Evolutionary conservation across 2,113 vertebrate species (phyloP), one percentile per base, ranked within the genome.

Genomic region (Tragelaphus strepsiceros): DNA sequence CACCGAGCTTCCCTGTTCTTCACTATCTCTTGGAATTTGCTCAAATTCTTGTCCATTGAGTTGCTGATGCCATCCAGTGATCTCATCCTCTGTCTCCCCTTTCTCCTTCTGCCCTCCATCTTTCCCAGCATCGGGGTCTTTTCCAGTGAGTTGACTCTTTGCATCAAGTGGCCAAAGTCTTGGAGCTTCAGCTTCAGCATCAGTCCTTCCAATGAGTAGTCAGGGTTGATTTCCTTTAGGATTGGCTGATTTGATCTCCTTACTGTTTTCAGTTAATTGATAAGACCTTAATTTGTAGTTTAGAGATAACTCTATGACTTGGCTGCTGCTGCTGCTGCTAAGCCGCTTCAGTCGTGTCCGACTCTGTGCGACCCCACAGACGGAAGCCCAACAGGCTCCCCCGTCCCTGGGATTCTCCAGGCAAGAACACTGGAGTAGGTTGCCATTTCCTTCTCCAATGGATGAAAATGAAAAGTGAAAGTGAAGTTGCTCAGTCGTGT

Each of bases 201-300:
- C 71, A 74, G 71, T 74, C 35, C 71, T 43, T 74, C 71, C 71
- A 74, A 43, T 43, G 71, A 74, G 11, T 74, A 43, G 24, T 74
- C 35, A 74, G 19, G 21, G 71, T 43, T 74, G 71, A 43, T 39
- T 74, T 74, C 71, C 21, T 74, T 74, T 74, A 43, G 71, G 35
- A 43, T 74, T 24, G 67, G 39, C 67, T 74, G 35, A 14, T 74
- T 74, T 74, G 21, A 24, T 74, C 35, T 43, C 71, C 71, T 43
- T 74, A 21, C 71, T 74, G 35, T 88, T 96, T 94, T 88, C n/a
- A 91, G 56, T 82, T 64, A 19, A 90, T 87, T 84, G 35, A 35
- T 84, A 51, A 80, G 58, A 59, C 26, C 35, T 96, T 92, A 89
- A 91, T 91, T 97, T 97, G 6, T 90, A 88, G 46, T 97, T 90